Base-by-base conservation (phyloP, 1,140 invertebrate species). In the Drosophila ficusphila region DNA sequence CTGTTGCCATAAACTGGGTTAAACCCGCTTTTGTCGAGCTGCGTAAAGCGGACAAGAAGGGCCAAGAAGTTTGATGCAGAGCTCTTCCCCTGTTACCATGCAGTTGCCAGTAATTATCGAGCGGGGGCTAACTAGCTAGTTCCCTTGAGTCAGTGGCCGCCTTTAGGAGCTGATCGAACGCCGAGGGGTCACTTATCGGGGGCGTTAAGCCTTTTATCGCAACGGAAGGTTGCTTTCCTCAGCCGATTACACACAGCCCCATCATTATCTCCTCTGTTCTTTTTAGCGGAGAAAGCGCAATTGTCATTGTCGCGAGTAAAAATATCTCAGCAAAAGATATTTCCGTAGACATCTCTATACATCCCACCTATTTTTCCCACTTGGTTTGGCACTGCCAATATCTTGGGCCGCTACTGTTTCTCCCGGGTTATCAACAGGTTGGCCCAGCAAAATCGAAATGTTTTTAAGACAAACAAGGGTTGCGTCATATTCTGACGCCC, bases 401-500 rank as follows among this genome's bases (percentile, higher is more conserved):
- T 4, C 36, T 8, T n/a, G 14, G 6, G 4, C 3, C 21, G 0
- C 1, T 14, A 52, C 54, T 57, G 12, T 54, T 3, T 19, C 57
- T 69, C 42, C 38, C 62, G 33, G 25, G 58, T 41, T 58, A 58
- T 75, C 76, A 79, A 64, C 56, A 70, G 57, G 76, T 69, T 75
- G 38, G 29, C 27, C 18, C 34, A 74, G 44, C 19, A 21, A 29
- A 9, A 53, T 48, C 12, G 14, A 27, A 47, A 62, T 47, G 62
- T 62, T 44, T 36, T 62, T 62, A 27, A 72, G 41, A 58, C 16
- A 42, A 67, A 52, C 52, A 61, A 70, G 61, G 60, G 23, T 76
- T 81, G 60, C 77, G 77, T 81, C 77, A 79, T 76, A 71, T 11
- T n/a, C 11, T 53, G 12, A 70, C 77, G 77, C 77, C 77, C 49